Percentiles rank a stretch among this genome's conserved stretches.
These are phyloP conservation scores for Neopelma chrysocephalum DNA, from an alignment of 2,797 vertebrate species.

Conservation along the genomic window DNA sequence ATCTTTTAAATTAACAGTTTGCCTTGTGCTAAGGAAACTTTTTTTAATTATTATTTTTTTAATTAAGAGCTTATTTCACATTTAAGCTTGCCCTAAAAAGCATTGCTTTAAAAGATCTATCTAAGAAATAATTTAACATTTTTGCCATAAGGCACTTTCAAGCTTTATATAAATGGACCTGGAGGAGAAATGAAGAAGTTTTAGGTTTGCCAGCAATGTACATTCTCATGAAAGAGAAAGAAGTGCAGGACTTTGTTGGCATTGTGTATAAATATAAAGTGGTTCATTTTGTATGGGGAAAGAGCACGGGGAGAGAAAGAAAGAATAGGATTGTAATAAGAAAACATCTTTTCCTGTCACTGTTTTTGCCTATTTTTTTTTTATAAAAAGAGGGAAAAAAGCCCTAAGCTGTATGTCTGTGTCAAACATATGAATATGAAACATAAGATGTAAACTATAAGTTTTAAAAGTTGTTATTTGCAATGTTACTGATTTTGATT, in stretches of 20 bases:
- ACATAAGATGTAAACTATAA: constrained; percentile 66
- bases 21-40: background rate
- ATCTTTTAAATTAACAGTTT: background rate
- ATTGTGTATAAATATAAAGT: background rate
- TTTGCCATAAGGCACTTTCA: constrained; percentile 58
- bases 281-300: background rate
- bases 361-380: background rate
- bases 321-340: background rate
- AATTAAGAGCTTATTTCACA: constrained; percentile 30
- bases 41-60: background rate
- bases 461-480: constrained; percentile 51
- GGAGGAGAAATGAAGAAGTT: constrained; percentile 56
- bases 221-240: background rate
- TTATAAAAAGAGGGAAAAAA: background rate
- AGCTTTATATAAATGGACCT: constrained; percentile 55
- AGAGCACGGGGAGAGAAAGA: background rate
- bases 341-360: background rate
- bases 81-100: constrained; percentile 28
- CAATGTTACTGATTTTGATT: constrained; percentile 64
- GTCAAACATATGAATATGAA: constrained; percentile 55
- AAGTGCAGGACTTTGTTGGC: constrained; percentile 13
- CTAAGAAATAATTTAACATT: constrained; percentile 65
- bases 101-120: constrained; percentile 11
- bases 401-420: constrained; percentile 16
- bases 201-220: constrained; percentile 51